phyloP scores from a whole-genome alignment of 2,888 invertebrate genomes.

The Azorinus chamasolen region DNA sequence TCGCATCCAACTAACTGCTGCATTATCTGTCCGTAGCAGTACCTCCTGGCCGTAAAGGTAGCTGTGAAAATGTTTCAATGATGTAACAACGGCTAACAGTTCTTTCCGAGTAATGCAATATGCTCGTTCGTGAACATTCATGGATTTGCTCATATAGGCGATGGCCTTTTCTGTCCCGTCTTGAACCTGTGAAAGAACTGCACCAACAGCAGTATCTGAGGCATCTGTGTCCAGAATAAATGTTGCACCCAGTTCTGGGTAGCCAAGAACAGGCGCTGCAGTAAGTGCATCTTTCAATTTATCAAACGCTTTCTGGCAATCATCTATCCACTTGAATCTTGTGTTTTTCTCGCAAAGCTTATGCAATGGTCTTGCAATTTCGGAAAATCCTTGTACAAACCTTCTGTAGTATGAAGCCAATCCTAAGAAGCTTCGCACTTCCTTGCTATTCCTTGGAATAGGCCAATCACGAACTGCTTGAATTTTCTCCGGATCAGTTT shows the following conservation, averaged over 20 bases:
- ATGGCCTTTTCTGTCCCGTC: slow-evolving; percentile 32
- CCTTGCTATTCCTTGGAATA: slow-evolving; percentile 13
- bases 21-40: slow-evolving; percentile 37
- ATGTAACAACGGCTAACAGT: slow-evolving; percentile 32
- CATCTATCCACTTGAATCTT: slow-evolving; percentile 32
- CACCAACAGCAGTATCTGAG: slow-evolving; percentile 18
- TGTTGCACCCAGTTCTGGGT: slow-evolving; percentile 19
- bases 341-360: slow-evolving; percentile 26
- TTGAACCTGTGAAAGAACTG: slow-evolving; percentile 40
- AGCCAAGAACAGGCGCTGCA: slow-evolving; percentile 23
- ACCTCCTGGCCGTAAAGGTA: slow-evolving; percentile 47
- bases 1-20: slow-evolving; percentile 50
- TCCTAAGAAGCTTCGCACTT: slow-evolving; percentile 37
- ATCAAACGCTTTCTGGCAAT: slow-evolving; percentile 30
- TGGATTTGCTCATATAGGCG: slow-evolving; percentile 41
- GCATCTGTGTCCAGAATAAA: slow-evolving; percentile 48
- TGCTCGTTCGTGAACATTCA: slow-evolving; percentile 28
- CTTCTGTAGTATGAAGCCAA: slow-evolving; percentile 32
- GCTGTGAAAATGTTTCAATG: slow-evolving; percentile 25
- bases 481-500: slow-evolving; percentile 42
- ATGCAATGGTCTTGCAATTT: slow-evolving; percentile 38
- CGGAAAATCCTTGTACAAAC: slow-evolving; percentile 36
- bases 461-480: slow-evolving; percentile 32
- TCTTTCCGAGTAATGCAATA: slow-evolving; percentile 47
- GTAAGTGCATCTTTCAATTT: slow-evolving; percentile 9